phyloP scores from a whole-genome alignment of 2,113 vertebrate species.

The Rhabdomys dilectus region DNA sequence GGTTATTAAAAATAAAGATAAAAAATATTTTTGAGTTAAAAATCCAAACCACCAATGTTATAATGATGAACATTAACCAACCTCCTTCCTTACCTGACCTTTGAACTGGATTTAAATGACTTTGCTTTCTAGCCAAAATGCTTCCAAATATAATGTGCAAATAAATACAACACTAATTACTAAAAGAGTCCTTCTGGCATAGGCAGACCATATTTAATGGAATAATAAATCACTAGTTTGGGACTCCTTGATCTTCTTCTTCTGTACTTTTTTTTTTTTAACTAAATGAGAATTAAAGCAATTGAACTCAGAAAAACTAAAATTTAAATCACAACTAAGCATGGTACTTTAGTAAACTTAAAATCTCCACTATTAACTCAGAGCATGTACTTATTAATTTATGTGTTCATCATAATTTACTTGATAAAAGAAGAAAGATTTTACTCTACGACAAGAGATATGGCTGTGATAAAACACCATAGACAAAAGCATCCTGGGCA shows the following conservation, averaged over 20 bases:
- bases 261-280: not conserved
- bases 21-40: too few relatives aligned
- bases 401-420: not conserved
- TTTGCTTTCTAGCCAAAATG: not conserved
- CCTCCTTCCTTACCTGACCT: not conserved
- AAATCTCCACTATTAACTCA: not conserved
- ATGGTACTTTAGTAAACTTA: not conserved
- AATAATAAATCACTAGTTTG: not conserved
- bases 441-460: not conserved
- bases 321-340: conserved; percentile 34
- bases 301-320: not conserved
- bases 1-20: not conserved
- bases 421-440: not conserved
- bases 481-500: not conserved
- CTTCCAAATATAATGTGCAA: not conserved
- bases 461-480: not conserved
- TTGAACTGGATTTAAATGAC: not conserved
- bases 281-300: not conserved
- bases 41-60: conserved; percentile 23
- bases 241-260: not conserved
- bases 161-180: not conserved
- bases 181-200: not conserved
- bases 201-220: not conserved
- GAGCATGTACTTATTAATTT: not conserved
- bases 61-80: not conserved